phyloP scores from a whole-genome alignment of 2,888 invertebrate species.

The Andrena marginata region DNA sequence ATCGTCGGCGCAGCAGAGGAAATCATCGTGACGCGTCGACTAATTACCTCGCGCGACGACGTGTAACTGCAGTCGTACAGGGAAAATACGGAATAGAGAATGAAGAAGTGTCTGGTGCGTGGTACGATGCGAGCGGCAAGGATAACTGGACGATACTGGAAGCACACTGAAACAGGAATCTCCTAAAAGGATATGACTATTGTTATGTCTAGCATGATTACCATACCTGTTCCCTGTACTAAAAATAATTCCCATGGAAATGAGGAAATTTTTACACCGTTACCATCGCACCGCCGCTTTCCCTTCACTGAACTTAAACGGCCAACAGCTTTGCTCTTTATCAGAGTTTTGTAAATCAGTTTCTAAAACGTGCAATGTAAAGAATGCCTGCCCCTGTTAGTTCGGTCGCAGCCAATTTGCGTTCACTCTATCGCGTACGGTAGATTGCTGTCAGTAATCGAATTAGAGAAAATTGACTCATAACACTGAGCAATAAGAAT shows the following conservation, averaged over 20 bases:
- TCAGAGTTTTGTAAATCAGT: conserved; percentile 18
- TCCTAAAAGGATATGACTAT: conserved; percentile 24
- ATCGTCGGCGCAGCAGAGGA: conserved; percentile 37
- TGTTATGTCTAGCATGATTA: conserved; percentile 8
- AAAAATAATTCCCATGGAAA: conserved; percentile 27
- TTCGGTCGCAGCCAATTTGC: too few relatives aligned
- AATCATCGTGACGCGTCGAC: conserved; percentile 30
- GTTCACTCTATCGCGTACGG: too few relatives aligned
- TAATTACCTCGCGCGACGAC: conserved; percentile 20
- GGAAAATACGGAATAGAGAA: background rate
- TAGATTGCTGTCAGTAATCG: too few relatives aligned
- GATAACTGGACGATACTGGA: conserved; percentile 1
- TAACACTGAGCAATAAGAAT: background rate
- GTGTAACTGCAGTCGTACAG: background rate
- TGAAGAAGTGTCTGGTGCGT: background rate
- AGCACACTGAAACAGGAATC: conserved; percentile 17
- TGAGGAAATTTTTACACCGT: conserved; percentile 29
- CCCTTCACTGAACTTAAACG: background rate
- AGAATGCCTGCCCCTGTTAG: too few relatives aligned
- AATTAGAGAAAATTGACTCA: background rate
- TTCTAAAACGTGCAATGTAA: background rate
- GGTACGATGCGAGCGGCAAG: background rate
- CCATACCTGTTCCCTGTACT: conserved; percentile 15
- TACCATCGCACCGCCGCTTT: background rate
- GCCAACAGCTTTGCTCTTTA: background rate